Base-by-base conservation (phyloP, 2,113 vertebrate genomes). In the Cinclus cinclus region DNA sequence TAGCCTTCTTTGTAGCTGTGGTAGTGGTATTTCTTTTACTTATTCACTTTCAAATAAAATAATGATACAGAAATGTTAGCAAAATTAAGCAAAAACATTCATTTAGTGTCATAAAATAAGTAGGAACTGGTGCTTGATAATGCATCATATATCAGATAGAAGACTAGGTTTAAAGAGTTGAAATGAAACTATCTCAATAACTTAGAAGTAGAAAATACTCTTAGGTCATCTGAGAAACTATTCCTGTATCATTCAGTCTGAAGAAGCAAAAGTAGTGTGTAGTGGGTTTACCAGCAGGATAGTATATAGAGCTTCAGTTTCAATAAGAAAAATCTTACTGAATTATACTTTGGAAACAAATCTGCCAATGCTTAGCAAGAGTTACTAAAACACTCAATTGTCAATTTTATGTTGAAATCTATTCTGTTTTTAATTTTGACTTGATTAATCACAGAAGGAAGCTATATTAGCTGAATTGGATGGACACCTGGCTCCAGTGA, bases 401-500 rank as follows among this genome's bases (percentile, higher is more conserved):
- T 28, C 1, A 42, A 25, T 62, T 90, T 85, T 63, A 42, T 7
- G 52, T 78, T 94, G 47, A 83, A 91, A 68, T 62, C 11, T 78
- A 44, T 56, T 90, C 39, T 88, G 19, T 4, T 89, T 84, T 76
- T 85, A 13, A 63, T 95, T 88, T 89, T 76, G 28, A 82, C 52
- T 70, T 50, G 21, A 53, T 46, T 77, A 31, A 85, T 92, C 25
- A 37, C 83, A 98, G 98, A 64, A 75, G 44, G 91, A 84, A 53
- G 89, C 96, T 60, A 27, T 95, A 23, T 87, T 98, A 39, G 94
- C 86, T 24, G 92, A 98, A 52, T 93, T 99, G 92, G 75, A 89
- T 17, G 98, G 98, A 21, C 99, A 99, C 58, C 58, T 97, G 50
- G 98, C 97, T 87, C 96, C 98, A 5, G 97, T 99, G 76, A 99